Evolutionary conservation across 1,140 invertebrate species (phyloP).

Genomic region (Berghia stephanieae): DNA sequence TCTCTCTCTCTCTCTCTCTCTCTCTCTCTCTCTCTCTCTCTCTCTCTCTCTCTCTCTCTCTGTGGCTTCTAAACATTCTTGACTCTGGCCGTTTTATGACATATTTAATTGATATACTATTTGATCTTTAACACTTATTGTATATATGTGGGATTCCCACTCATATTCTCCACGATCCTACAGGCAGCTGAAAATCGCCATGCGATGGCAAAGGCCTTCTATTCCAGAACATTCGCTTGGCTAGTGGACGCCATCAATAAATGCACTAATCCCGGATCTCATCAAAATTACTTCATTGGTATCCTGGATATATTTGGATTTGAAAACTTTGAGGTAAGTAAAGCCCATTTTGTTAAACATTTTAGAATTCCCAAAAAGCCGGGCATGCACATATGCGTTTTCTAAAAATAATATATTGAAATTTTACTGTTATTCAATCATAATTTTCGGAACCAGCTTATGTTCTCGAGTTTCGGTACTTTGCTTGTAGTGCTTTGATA

Average conservation of each 20-base stretch:
- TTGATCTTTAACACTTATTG: too few species aligned
- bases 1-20: background rate
- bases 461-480: too few species aligned
- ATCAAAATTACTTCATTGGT: conserved; percentile 97
- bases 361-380: too few species aligned
- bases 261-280: conserved; percentile 93
- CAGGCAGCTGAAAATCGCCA: conserved; percentile 89
- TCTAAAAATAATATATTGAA: too few species aligned
- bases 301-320: conserved; percentile 99
- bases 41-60: background rate
- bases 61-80: background rate
- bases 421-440: too few species aligned
- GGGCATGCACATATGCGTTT: too few species aligned
- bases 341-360: background rate
- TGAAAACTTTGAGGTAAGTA: conserved; percentile 91
- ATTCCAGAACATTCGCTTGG: conserved; percentile 99
- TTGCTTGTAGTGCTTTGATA: too few species aligned
- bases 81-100: background rate
- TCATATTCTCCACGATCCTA: too few species aligned
- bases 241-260: conserved; percentile 95
- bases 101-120: too few species aligned
- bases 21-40: background rate
- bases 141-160: too few species aligned
- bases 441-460: too few species aligned
- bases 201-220: conserved; percentile 97